A percentile compares a stretch with the other conserved stretches of the same genome.
Evolutionary conservation across 2,888 invertebrate species (phyloP).

Genomic region (Campaea margaritaria): DNA sequence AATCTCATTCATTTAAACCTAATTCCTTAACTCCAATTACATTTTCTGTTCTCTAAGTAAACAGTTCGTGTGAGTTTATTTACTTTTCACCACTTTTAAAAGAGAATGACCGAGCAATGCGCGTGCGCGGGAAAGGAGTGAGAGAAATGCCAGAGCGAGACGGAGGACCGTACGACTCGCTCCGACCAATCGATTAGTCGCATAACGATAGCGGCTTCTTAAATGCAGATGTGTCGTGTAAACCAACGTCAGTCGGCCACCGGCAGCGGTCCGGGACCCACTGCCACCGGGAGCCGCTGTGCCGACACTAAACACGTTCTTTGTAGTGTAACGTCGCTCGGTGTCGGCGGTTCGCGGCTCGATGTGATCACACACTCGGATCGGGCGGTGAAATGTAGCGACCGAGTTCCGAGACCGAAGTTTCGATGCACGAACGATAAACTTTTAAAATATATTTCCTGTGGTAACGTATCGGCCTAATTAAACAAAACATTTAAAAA

Average conservation of each 20-base stretch:
- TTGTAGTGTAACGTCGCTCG: constrained; percentile 68
- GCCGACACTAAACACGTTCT: constrained; percentile 62
- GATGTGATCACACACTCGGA: constrained; percentile 54
- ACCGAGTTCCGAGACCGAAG: constrained; percentile 23
- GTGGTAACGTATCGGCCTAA: constrained; percentile 20
- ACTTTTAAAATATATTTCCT: constrained; percentile 6
- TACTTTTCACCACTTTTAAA: constrained; percentile 82
- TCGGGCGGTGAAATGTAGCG: constrained; percentile 43
- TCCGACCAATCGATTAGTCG: constrained; percentile 86
- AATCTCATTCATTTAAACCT: constrained; percentile 39
- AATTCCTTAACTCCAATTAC: constrained; percentile 53
- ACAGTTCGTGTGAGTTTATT: constrained; percentile 80
- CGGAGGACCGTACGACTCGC: constrained; percentile 74
- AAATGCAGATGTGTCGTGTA: constrained; percentile 85
- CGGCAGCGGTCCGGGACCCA: constrained; percentile 70
- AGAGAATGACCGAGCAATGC: constrained; percentile 60
- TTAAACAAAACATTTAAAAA: constrained; percentile 19
- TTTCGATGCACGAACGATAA: constrained; percentile 17
- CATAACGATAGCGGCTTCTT: constrained; percentile 85
- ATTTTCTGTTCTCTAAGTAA: constrained; percentile 69
- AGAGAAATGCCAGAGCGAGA: constrained; percentile 68
- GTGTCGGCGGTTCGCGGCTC: constrained; percentile 58
- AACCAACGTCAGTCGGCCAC: constrained; percentile 80
- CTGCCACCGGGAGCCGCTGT: constrained; percentile 62
- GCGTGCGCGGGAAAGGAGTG: constrained; percentile 74